A percentile compares a stretch with the other conserved stretches of the same genome.
phyloP scores from a whole-genome alignment of 2,113 vertebrate species.

The Dromas ardeola region DNA sequence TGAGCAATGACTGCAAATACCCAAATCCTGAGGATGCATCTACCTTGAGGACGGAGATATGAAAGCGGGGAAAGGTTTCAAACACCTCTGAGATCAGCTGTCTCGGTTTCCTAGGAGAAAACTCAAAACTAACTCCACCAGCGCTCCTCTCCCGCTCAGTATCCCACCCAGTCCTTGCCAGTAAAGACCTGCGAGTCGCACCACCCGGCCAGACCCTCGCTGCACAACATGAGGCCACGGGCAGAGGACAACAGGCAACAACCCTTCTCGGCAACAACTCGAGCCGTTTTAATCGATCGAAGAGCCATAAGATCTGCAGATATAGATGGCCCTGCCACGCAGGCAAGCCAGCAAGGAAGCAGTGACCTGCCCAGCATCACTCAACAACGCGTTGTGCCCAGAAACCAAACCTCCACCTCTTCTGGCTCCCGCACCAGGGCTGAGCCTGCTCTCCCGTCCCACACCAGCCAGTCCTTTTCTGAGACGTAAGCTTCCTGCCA shows the following conservation, averaged over 20 bases:
- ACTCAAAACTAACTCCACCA: background rate
- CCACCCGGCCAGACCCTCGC: background rate
- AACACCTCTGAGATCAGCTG: background rate
- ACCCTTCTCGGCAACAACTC: background rate
- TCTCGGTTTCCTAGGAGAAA: background rate
- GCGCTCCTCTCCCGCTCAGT: background rate
- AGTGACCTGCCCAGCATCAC: background rate
- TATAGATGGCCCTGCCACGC: accelerated
- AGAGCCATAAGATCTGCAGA: background rate
- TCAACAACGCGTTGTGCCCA: background rate
- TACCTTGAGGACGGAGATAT: background rate
- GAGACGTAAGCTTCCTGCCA: background rate
- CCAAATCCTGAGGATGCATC: background rate
- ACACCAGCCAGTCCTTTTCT: background rate
- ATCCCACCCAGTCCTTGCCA: background rate
- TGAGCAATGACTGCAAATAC: accelerated
- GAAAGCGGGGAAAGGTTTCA: background rate
- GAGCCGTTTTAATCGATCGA: background rate
- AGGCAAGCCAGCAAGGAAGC: background rate
- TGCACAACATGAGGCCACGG: background rate
- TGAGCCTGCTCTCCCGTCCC: background rate
- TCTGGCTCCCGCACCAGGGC: background rate
- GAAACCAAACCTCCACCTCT: conserved; percentile 1
- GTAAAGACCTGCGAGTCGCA: accelerated
- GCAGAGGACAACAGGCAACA: background rate